Evolutionary conservation across 2,113 vertebrate species (phyloP), one percentile per base, ranked within the genome.

Genomic region (Myotis davidii): DNA sequence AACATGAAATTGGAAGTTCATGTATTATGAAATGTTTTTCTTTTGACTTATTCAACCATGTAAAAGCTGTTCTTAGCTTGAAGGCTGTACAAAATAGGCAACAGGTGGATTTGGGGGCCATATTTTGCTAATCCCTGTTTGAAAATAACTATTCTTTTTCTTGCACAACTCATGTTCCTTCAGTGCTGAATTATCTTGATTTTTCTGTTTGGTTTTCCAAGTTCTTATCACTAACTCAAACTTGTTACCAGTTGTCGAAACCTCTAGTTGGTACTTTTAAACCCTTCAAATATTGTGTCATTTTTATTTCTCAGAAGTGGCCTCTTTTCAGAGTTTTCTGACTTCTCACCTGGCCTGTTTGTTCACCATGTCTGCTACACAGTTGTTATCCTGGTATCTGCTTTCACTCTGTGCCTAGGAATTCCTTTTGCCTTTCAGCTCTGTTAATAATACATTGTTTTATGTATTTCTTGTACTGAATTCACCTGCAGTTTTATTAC

Each of bases 181-280:
- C 64, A n/a, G 21, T 48, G 65, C 59, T 88, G 29, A 59, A 54
- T 78, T 78, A 69, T 79, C 61, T 54, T 25, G 27, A 69, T 48
- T 45, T 82, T 82, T 82, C 37, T 18, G 48, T 91, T 78, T 82
- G 29, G 20, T 82, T 72, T 72, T 48, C 50, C 77, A 90, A 32
- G 48, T n/a, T 90, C 74, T 67, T 79, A 69, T 42, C 48, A 90
- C 34, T 79, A 54, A 88, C 21, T 86, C 84, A 86, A 86, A 34
- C 5, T 61, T 21, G 48, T 64, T 32, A 76, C 29, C 37, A 42
- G 37, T 67, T 89, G 59, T 70, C 27, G n/a, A 70, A 72, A 72
- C 29, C 50, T 34, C 74, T 67, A 78, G 12, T 48, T n/a, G 50
- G 14, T 54, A 82, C 37, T 91, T 91, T 59, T 39, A 67, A 91